Evolutionary conservation across 1,140 invertebrate species (phyloP), one percentile per base, ranked within the genome.

Genomic region (Orchestia grillus): DNA sequence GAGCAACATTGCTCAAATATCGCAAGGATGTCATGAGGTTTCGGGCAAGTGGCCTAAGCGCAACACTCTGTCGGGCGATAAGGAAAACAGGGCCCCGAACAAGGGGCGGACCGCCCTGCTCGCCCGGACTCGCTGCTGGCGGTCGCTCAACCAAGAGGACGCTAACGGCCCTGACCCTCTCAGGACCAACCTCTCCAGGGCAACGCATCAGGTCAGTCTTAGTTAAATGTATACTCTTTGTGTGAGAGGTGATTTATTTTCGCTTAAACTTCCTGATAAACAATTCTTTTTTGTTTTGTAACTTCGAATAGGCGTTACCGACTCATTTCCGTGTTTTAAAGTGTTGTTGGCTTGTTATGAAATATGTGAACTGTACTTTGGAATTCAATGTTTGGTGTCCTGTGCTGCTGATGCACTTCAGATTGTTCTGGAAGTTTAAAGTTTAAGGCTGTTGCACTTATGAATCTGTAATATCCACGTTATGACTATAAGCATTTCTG

Each of bases 71-170:
- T 96, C 96, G 57, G 88, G 95, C n/a, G 96, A 97, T 41, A 97
- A 97, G 45, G 96, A 97, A 87, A 97, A 97, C 95, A 42, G 92
- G 45, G 96, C 96, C 44, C 96, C 96, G 6, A 45, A 41, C 53
- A 77, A 91, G 53, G 96, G 96, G 15, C 95, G 96, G 87, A 87
- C 96, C 19, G 96, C 96, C 40, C 96, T 95, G 42, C 87, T 96
- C n/a, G 95, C 96, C 94, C 96, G 96, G 95, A 96, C 96, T 36
- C 96, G 96, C 95, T 96, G 95, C 87, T 97, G 96, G 96, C 91
- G 96, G 87, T 96, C 96, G 87, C 96, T 97, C 44, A 97, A 97
- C 90, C 96, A 96, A 94, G 96, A 97, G 16, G 96, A 97, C 44
- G 96, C 96, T 40, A 96, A 87, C 45, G 53, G 42, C 44, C 44